Evolutionary conservation across 2,797 vertebrate species (phyloP), one percentile per base, ranked within the genome.

Genomic region (Anguilla megastoma): DNA sequence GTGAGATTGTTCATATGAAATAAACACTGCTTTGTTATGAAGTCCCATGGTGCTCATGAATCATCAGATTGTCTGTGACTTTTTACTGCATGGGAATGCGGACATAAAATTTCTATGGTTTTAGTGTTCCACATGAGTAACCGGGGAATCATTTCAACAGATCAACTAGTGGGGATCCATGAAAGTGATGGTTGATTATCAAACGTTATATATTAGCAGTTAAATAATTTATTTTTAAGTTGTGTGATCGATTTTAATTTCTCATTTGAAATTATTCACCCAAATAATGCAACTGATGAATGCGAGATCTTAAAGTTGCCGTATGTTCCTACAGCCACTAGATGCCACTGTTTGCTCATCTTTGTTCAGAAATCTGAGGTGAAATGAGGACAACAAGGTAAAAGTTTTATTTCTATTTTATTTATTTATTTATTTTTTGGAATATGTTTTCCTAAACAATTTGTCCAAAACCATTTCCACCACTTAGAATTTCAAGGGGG

Each of bases 341-440:
- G 90, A 91, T 91, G 91, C 58, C 90, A 56, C 60, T 86, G 86
- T 74, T 30, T 88, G 36, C 86, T 33, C 52, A 50, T 41, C 45
- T 24, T 9, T 69, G 45, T 21, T 36, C n/a, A n/a, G 14, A 58
- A 9, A 66, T n/a, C 16, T 58, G 80, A 45, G 60, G 71, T 90
- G 48, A 86, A 5, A 74, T 63, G 8, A 85, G 58, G 80, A 86
- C 85, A 50, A 24, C 0, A 27, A 24, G 4, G 56, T 86, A 80
- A 82, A 18, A 24, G 84, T 79, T 83, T 58, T 60, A 83, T 86
- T 36, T 36, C 1, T 36, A 36, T 36, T 36, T 36, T 36, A 36
- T 36, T 36, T 36, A 36, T 36, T 36, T 36, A 36, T 36, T 36
- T 36, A 36, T 36, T 66, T 50, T 30, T n/a, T 36, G 18, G 82